These are phyloP conservation scores for Bufo bufo DNA, from an alignment of 2,113 vertebrate species.

Conservation along the genomic window DNA sequence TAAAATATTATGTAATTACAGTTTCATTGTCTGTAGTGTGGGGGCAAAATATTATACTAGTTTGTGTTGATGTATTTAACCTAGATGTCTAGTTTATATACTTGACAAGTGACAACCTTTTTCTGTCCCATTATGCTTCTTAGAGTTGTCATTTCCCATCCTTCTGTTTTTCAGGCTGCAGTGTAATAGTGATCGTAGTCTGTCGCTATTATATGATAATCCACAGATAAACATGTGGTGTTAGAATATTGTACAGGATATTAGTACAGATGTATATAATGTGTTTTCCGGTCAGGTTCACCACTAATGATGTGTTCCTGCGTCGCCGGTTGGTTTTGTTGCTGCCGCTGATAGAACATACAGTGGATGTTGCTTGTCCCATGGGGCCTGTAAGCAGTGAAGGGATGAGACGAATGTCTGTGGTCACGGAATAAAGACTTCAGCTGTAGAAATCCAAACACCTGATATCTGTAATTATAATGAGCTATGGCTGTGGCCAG, in stretches of 20 bases:
- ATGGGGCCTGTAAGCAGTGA: not conserved
- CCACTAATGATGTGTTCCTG: constrained; percentile 15
- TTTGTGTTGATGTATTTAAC: too few species aligned
- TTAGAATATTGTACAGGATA: not conserved
- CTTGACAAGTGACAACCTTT: too few species aligned
- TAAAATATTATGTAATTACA: too few species aligned
- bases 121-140: too few species aligned
- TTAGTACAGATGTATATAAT: not conserved
- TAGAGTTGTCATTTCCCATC: too few species aligned
- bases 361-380: constrained; percentile 1
- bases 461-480: not conserved
- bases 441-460: not conserved
- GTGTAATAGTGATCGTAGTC: not conserved
- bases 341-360: not conserved
- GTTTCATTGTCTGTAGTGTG: too few species aligned
- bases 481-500: not conserved
- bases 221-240: too few species aligned
- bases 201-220: too few species aligned
- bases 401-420: not conserved
- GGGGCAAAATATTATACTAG: too few species aligned
- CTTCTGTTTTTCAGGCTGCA: not conserved
- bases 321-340: not conserved
- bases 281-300: not conserved
- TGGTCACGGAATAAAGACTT: constrained; percentile 13
- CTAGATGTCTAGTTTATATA: too few species aligned